Conservation (phyloP, 2,113 vertebrate species). For the Corythoichthys intestinalis region DNA sequence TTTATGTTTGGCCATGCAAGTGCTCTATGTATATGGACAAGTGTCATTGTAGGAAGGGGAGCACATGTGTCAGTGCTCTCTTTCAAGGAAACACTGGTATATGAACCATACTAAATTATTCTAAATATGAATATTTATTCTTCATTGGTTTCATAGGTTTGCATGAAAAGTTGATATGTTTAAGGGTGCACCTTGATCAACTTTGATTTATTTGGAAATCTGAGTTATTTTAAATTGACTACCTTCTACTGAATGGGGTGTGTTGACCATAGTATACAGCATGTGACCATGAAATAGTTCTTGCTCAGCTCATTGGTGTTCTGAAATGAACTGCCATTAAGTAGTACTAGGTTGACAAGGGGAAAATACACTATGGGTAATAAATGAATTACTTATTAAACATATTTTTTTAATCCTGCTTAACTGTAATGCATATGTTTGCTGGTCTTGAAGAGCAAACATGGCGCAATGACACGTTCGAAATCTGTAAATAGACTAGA, state of each 20-base stretch:
- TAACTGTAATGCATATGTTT: neutral
- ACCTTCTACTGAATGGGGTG: neutral
- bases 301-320: neutral
- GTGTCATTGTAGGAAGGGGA: constrained; percentile 1
- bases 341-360: neutral
- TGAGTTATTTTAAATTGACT: neutral
- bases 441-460: neutral
- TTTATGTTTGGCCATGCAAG: constrained; percentile 24
- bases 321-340: neutral
- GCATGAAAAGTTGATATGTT: neutral
- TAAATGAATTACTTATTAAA: neutral
- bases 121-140: neutral
- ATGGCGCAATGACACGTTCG: constrained; percentile 7
- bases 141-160: neutral
- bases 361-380: neutral
- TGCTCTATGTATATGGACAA: constrained; percentile 18
- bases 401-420: neutral
- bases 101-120: neutral
- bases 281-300: neutral
- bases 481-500: constrained; percentile 16
- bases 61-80: constrained; percentile 7
- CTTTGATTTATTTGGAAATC: neutral
- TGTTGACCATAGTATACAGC: neutral
- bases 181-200: neutral
- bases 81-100: neutral